These are phyloP conservation scores for Anagyrus pseudococci DNA, from an alignment of 2,888 invertebrate species.

Conservation along the genomic window DNA sequence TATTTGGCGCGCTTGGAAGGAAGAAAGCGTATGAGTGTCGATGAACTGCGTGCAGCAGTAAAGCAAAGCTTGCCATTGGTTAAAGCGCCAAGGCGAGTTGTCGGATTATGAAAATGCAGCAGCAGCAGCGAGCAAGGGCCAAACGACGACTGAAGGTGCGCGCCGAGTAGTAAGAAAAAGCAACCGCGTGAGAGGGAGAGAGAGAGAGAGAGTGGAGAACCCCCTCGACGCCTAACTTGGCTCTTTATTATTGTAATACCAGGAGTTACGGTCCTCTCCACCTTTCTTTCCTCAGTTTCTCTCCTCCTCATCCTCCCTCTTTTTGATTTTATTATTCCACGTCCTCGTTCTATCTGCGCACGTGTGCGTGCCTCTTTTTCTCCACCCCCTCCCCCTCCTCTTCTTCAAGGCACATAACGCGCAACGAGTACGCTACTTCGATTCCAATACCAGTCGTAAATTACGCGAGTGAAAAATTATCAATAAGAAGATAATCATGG, in stretches of 20 bases:
- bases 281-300: constrained; percentile 38
- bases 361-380: constrained; percentile 16
- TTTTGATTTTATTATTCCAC: constrained; percentile 9
- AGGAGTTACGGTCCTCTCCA: constrained; percentile 54
- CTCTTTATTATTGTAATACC: constrained; percentile 61
- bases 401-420: neutral
- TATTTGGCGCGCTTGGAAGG: neutral
- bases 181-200: constrained; percentile 19
- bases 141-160: no score
- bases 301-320: constrained; percentile 25
- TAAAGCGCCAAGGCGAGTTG: constrained; percentile 36
- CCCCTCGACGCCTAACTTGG: constrained; percentile 47
- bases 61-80: constrained; percentile 54
- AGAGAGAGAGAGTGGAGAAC: constrained; percentile 5
- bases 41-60: constrained; percentile 28
- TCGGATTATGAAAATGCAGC: constrained; percentile 58
- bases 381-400: constrained; percentile 2
- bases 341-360: constrained; percentile 16
- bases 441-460: constrained; percentile 23
- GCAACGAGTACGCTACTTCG: constrained; percentile 10
- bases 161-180: no score
- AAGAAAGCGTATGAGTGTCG: constrained; percentile 5
- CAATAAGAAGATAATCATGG: constrained; percentile 33
- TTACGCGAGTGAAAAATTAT: constrained; percentile 31
- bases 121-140: constrained; percentile 23